Base-by-base conservation (phyloP, 2,888 invertebrate genomes). In the Hipparchia sbordonii region DNA sequence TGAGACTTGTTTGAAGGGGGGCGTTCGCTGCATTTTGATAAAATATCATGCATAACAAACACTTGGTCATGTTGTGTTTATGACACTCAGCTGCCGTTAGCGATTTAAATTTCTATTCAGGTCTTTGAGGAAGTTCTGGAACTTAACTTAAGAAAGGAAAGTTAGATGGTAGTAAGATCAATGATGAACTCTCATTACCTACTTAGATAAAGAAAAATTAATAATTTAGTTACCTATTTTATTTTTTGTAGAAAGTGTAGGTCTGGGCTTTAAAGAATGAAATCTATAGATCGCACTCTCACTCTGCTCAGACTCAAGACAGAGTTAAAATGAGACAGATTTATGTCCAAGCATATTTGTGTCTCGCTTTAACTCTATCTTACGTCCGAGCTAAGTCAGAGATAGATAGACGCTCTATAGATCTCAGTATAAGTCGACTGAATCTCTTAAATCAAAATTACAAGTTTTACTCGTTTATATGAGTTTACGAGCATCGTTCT, bases 1-100 rank as follows among this genome's bases (percentile, higher is more conserved):
- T 77, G 76, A 78, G 77, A 74, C 77, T 75, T 72, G 73, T 71
- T 72, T 66, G 68, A 69, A 66, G 46, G 23, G 56, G 69, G 67
- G 56, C 70, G 62, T 71, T 73, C 59, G 69, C 56, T 74, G 69
- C 63, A 13, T 66, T 68, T 62, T 68, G 66, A 72, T 68, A 74
- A 69, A 65, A 56, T 33, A 7, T 6, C n/a, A 33, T n/a, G n/a
- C n/a, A 9, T 33, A 48, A 46, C 10, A 48, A 54, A 46, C 39
- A 48, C 12, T 51, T 23, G 61, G 46, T 62, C 8, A 8, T 62
- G 8, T 62, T 48, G 13, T n/a, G 9, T 59, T 33, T 33, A 33
- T 33, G 59, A 39, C 39, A 39, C 39, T 39, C 39, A 39, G 39
- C 39, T 39, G 33, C 60, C 23, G 6, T 39, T 6, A 39, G 3